Evolutionary conservation across 2,113 vertebrate genomes (phyloP).

Genomic region (Cinclus cinclus): DNA sequence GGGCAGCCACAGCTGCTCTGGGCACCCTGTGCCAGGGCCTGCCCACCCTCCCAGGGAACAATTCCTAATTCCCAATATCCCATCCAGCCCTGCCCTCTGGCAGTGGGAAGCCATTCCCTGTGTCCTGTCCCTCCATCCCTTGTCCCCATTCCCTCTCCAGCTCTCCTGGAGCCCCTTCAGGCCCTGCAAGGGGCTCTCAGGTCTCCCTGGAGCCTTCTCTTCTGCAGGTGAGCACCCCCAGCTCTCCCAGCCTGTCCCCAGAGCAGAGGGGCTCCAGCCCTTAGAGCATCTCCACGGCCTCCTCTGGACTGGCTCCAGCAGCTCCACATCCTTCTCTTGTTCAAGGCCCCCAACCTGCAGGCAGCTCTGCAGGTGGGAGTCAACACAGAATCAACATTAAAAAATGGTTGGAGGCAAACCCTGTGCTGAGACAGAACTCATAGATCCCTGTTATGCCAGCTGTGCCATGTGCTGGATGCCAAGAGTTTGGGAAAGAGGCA

Average conservation of each 20-base stretch:
- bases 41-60: background rate
- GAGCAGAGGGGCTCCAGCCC: background rate
- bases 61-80: background rate
- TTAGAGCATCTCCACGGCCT: background rate
- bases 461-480: rapidly evolving
- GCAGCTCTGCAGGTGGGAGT: background rate
- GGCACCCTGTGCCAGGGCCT: background rate
- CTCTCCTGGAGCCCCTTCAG: background rate
- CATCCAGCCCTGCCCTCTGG: background rate
- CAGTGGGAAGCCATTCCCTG: background rate
- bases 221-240: background rate
- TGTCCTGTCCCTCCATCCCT: background rate
- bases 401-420: background rate
- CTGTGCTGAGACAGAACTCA: background rate
- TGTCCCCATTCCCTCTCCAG: background rate
- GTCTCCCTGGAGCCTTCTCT: background rate
- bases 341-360: background rate
- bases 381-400: background rate
- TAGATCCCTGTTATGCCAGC: background rate
- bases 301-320: background rate
- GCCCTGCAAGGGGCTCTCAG: background rate
- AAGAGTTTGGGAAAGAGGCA: background rate
- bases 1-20: background rate
- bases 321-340: background rate
- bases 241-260: background rate